Percentiles rank a stretch among this genome's conserved stretches.
phyloP scores from a whole-genome alignment of 2,113 vertebrate species.

The Mola mola region DNA sequence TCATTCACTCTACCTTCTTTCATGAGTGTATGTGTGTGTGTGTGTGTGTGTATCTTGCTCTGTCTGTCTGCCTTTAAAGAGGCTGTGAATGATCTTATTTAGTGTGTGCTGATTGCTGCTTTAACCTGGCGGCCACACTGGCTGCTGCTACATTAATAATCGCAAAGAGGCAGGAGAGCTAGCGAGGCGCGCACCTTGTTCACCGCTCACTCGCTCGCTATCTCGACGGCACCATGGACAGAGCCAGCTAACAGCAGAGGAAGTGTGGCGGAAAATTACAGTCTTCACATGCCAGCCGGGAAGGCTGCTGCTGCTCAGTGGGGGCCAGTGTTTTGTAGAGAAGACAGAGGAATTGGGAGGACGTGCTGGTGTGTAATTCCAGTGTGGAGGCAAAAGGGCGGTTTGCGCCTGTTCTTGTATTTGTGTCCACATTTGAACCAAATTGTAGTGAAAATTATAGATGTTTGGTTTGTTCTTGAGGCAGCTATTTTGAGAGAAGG shows the following conservation, averaged over 20 bases:
- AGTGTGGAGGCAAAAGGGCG: conserved; percentile 26
- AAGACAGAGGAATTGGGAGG: conserved; percentile 67
- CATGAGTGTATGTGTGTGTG: conserved; percentile 8
- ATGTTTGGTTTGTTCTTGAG: too few species aligned
- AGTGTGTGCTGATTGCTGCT: conserved; percentile 76
- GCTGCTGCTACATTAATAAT: conserved; percentile 81
- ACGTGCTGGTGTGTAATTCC: conserved; percentile 50
- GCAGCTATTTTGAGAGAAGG: too few species aligned
- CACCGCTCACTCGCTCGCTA: conserved; percentile 66
- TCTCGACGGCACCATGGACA: conserved; percentile 68
- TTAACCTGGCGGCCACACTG: conserved; percentile 80
- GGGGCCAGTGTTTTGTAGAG: conserved; percentile 68
- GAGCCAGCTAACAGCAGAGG: conserved; percentile 76
- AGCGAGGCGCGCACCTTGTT: conserved; percentile 73
- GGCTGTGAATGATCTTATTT: conserved; percentile 81
- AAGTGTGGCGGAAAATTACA: conserved; percentile 82
- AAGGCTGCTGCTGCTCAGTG: conserved; percentile 68
- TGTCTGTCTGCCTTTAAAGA: conserved; percentile 70
- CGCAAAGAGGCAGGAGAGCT: conserved; percentile 68
- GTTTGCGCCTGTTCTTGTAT: conserved; percentile 2
- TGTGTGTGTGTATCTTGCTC: conserved; percentile 31
- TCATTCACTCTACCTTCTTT: not conserved
- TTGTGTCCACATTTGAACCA: too few species aligned
- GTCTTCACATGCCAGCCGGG: conserved; percentile 77
- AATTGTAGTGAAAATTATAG: too few species aligned